Base-by-base conservation (phyloP, 2,113 vertebrate species). In the Pogona vitticeps region DNA sequence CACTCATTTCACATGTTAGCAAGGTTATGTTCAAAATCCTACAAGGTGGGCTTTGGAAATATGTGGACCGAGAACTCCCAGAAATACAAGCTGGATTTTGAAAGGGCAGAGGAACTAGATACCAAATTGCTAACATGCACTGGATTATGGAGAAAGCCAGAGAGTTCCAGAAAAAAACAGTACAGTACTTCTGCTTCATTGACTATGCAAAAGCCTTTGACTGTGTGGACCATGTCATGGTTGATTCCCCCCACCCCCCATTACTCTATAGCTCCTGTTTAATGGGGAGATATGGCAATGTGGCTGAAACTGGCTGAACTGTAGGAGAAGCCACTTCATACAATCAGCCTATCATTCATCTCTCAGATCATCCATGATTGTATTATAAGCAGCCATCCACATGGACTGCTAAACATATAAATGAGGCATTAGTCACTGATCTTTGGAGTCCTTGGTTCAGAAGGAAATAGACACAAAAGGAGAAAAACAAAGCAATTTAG, bases 401-500 rank as follows among this genome's bases (percentile, higher is more conserved):
- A 17, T 13, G 28, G 76, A 46, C 36, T 72, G 36, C 36, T 86
- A 76, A 72, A 80, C 72, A n/a, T 46, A 21, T 71, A 36, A 42
- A 58, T 59, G 63, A 31, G 18, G 38, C 65, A 82, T 82, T 14
- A 59, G 28, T 76, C 78, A 80, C 21, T 65, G 13, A 42, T 63
- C 46, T 75, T 40, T 86, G 12, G 36, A 59, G 56, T 58, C 52
- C 26, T 71, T 33, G 61, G 71, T 26, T 46, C 23, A 84, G 21
- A 76, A 84, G 40, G 59, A 71, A 86, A 81, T 33, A 70, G 78
- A 63, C 46, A 20, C 38, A 72, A 72, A 61, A 56, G 38, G 68
- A 86, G 38, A 63, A 65, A 86, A 86, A 80, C 75, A 85, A 77
- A 68, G 67, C 71, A 38, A 80, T 72, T 80, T 81, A 33, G 70